These are phyloP conservation scores for Bucorvus abyssinicus DNA, from an alignment of 2,797 vertebrate genomes.

Conservation along the genomic window DNA sequence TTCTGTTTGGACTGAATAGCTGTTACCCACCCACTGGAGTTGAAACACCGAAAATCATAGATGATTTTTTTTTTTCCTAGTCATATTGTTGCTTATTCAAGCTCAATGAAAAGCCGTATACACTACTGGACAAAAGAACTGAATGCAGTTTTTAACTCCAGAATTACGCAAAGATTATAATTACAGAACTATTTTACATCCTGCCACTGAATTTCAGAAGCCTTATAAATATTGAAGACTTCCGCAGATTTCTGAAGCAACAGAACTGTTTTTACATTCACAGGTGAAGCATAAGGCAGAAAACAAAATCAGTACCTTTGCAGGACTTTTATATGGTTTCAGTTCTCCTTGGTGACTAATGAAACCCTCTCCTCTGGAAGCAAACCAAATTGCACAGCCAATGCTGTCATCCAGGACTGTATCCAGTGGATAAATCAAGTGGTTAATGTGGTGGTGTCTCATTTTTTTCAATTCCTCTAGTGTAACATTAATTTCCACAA, in stretches of 20 bases:
- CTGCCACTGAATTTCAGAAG: not conserved
- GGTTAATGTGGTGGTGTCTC: conserved; percentile 77
- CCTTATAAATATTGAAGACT: not conserved
- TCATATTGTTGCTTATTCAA: not conserved
- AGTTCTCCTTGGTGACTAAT: conserved; percentile 58
- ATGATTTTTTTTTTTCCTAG: not conserved
- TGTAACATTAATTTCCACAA: conserved; percentile 90
- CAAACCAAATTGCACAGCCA: conserved; percentile 97
- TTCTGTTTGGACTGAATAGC: not conserved
- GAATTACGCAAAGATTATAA: not conserved
- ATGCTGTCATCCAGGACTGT: conserved; percentile 97
- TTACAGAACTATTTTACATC: not conserved
- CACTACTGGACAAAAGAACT: not conserved
- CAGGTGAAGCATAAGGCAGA: not conserved
- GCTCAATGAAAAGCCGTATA: not conserved
- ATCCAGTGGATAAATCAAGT: conserved; percentile 86
- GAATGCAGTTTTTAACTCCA: not conserved
- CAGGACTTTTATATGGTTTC: conserved; percentile 79
- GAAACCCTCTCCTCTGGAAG: conserved; percentile 85
- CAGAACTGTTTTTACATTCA: not conserved
- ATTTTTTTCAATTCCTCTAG: conserved; percentile 84
- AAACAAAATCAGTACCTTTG: conserved; percentile 82
- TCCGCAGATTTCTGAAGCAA: not conserved
- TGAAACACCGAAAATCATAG: not conserved
- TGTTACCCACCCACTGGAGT: not conserved